Evolutionary conservation across 2,888 invertebrate species (phyloP).

Genomic region (Bembecia ichneumoniformis): DNA sequence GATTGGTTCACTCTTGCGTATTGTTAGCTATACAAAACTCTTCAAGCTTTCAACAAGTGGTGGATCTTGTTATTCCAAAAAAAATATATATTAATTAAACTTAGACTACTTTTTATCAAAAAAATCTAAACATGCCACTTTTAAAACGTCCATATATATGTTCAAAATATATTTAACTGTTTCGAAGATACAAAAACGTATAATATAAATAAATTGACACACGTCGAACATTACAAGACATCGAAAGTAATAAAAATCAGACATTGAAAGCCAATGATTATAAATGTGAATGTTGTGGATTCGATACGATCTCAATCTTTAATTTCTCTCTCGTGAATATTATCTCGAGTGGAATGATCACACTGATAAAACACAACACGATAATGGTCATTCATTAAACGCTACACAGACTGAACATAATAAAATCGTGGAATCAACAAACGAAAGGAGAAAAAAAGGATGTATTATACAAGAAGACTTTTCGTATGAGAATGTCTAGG

Average conservation of each 20-base stretch:
- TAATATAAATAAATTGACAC: constrained; percentile 10
- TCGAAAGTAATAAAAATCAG: constrained; percentile 29
- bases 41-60: constrained; percentile 27
- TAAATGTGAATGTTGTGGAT: constrained; percentile 25
- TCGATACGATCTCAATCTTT: constrained; percentile 10
- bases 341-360: constrained; percentile 42
- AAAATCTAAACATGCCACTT: constrained; percentile 33
- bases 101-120: constrained; percentile 5
- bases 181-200: constrained; percentile 9
- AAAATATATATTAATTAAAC: constrained; percentile 22
- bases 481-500: constrained; percentile 19
- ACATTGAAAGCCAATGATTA: constrained; percentile 62
- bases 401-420: constrained; percentile 65
- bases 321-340: constrained; percentile 1
- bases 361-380: constrained; percentile 54
- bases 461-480: constrained; percentile 20
- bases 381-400: constrained; percentile 43
- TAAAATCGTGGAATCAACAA: constrained; percentile 44
- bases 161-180: not conserved
- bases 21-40: constrained; percentile 15
- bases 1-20: not conserved
- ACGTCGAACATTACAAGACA: constrained; percentile 22
- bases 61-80: constrained; percentile 22
- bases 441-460: constrained; percentile 14
- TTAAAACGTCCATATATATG: constrained; percentile 1